These are phyloP conservation scores for Apodemus agrarius DNA, from an alignment of 2,797 vertebrate species.

Conservation along the genomic window DNA sequence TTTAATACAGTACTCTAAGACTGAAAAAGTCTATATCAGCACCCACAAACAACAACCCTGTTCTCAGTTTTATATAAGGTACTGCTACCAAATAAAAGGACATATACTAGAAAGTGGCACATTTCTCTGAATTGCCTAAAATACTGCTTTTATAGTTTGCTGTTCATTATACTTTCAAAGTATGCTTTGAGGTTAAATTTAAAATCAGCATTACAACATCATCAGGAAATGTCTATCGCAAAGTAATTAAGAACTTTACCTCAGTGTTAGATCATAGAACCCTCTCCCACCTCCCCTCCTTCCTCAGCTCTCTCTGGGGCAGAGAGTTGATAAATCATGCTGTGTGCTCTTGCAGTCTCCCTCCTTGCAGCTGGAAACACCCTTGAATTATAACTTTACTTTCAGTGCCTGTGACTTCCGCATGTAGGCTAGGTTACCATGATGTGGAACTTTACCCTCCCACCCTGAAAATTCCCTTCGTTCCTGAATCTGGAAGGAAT, in stretches of 20 bases:
- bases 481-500: not conserved
- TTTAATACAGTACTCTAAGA: slow-evolving; percentile 41
- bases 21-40: slow-evolving; percentile 29
- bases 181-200: slow-evolving; percentile 24
- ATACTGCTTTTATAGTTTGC: slow-evolving; percentile 32
- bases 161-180: slow-evolving; percentile 50
- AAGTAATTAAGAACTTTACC: not conserved
- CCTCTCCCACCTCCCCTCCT: not conserved
- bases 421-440: not conserved
- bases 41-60: not conserved
- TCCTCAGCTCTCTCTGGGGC: not conserved
- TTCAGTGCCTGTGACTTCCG: not conserved
- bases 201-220: slow-evolving; percentile 13
- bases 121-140: slow-evolving; percentile 34
- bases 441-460: not conserved
- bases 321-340: not conserved
- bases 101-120: not conserved
- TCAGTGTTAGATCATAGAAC: not conserved
- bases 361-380: not conserved
- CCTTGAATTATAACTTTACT: not conserved
- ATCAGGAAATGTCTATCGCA: slow-evolving; percentile 29
- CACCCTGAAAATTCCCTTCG: not conserved
- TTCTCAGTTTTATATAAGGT: slow-evolving; percentile 43
- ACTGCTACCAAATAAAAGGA: slow-evolving; percentile 41
- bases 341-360: not conserved